Evolutionary conservation across 1,140 invertebrate genomes (phyloP).

Genomic region (Drosophila tropicalis): DNA sequence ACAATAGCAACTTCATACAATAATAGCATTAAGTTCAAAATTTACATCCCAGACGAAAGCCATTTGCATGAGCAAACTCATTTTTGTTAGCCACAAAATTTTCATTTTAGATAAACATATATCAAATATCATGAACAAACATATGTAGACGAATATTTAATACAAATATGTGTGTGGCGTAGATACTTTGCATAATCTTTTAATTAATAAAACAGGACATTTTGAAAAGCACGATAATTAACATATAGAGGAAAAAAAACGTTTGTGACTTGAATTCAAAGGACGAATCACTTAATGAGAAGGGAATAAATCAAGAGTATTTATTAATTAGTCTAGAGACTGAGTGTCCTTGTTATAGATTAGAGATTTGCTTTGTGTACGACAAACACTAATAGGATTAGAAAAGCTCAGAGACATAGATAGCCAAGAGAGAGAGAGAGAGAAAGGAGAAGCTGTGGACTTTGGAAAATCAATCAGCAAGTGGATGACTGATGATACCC

Average conservation of each 20-base stretch:
- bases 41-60: not conserved
- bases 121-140: not conserved
- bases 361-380: constrained; percentile 10
- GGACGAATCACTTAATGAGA: not conserved
- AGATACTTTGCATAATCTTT: constrained; percentile 63
- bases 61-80: constrained; percentile 25
- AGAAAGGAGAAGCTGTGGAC: not conserved
- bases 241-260: not conserved
- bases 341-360: not conserved
- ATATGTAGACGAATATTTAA: not conserved
- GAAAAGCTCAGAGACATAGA: not conserved
- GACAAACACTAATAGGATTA: constrained; percentile 37
- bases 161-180: not conserved
- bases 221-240: not conserved
- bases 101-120: constrained; percentile 50
- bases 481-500: constrained; percentile 15
- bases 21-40: constrained; percentile 13
- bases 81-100: constrained; percentile 37
- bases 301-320: not conserved
- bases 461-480: constrained; percentile 61
- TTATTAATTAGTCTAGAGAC: constrained; percentile 7
- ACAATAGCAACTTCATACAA: constrained; percentile 7
- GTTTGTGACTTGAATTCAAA: not conserved
- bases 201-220: constrained; percentile 45
- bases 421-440: not conserved